These are phyloP conservation scores for Drosophila meridiana DNA, from an alignment of 2,888 invertebrate species.

Conservation along the genomic window DNA sequence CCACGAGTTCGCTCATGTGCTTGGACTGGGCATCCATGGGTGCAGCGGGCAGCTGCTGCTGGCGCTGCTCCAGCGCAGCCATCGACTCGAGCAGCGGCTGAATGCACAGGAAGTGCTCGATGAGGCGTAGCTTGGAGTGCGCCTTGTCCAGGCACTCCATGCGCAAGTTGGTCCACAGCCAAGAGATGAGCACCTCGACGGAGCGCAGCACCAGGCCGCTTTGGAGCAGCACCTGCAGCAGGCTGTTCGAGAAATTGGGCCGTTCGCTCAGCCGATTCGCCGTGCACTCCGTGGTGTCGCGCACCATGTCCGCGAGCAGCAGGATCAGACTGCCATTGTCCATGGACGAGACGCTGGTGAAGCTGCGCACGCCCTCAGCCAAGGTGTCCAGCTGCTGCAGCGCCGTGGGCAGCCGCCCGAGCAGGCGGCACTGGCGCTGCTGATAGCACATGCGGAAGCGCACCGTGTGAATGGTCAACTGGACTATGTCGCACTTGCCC, in stretches of 20 bases:
- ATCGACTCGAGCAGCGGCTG: slow-evolving; percentile 18
- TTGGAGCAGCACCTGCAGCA: slow-evolving; percentile 72
- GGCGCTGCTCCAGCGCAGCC: background rate
- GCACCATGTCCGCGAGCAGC: slow-evolving; percentile 72
- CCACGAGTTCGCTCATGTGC: slow-evolving; percentile 42
- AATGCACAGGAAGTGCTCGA: slow-evolving; percentile 68
- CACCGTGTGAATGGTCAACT: slow-evolving; percentile 70
- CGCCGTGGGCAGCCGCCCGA: slow-evolving; percentile 37
- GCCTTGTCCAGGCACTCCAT: slow-evolving; percentile 80
- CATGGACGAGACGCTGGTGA: slow-evolving; percentile 72
- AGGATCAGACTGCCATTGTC: slow-evolving; percentile 71
- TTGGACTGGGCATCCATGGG: slow-evolving; percentile 39
- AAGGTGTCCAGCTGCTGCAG: slow-evolving; percentile 71
- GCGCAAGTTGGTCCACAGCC: slow-evolving; percentile 82
- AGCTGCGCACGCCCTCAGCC: slow-evolving; percentile 62
- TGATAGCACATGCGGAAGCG: slow-evolving; percentile 80
- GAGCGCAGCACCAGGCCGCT: slow-evolving; percentile 75
- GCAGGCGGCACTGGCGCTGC: slow-evolving; percentile 28
- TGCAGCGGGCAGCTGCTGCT: slow-evolving; percentile 5
- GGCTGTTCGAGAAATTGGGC: slow-evolving; percentile 68
- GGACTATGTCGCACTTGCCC: slow-evolving; percentile 78
- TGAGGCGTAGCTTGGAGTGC: slow-evolving; percentile 69
- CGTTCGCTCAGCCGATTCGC: slow-evolving; percentile 80
- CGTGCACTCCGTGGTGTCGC: slow-evolving; percentile 77
- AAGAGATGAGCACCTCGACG: slow-evolving; percentile 75